These are phyloP conservation scores for Bos taurus DNA, from an alignment of 2,113 vertebrate species.

Conservation along the genomic window ARS-UCD2.0 NC_037331.1:75679501-75680000, in stretches of 20 bases:
- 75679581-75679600: background rate
- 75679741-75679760: no score
- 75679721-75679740: no score
- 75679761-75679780: background rate
- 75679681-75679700: background rate
- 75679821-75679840: background rate
- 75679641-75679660: background rate
- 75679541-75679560: background rate
- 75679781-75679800: background rate
- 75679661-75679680: background rate
- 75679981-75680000: background rate
- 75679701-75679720: no score
- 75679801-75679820: background rate
- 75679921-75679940: background rate
- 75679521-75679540: no score
- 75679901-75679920: background rate
- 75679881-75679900: background rate
- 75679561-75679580: background rate
- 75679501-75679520: background rate
- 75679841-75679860: background rate
- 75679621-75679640: background rate
- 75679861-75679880: background rate
- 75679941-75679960: background rate
- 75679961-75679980: background rate
- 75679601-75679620: background rate